Conservation (phyloP, 1,140 invertebrate species). For the Calycopis cecrops region DNA sequence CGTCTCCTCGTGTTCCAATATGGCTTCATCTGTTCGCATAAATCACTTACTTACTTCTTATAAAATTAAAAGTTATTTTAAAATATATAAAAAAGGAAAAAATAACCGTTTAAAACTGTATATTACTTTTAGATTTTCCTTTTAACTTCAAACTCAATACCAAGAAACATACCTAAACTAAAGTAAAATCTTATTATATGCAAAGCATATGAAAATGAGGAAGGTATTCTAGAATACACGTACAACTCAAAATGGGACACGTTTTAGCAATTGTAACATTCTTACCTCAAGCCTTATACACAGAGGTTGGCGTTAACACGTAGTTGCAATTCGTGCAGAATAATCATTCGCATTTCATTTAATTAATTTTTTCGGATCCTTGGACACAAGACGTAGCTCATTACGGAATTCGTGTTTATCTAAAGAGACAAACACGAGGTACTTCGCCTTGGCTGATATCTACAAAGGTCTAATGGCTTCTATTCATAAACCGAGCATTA, state of each 20-base stretch:
- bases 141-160: background rate
- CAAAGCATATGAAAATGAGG: constrained; percentile 8
- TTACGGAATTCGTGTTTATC: constrained; percentile 19
- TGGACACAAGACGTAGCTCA: constrained; percentile 31
- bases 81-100: too few species aligned
- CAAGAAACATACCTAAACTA: background rate
- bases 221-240: constrained; percentile 8
- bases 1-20: too few species aligned
- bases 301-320: constrained; percentile 30
- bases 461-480: too few species aligned
- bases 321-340: constrained; percentile 37
- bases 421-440: background rate
- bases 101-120: too few species aligned
- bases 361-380: constrained; percentile 49
- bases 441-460: too few species aligned
- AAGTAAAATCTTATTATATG: background rate
- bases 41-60: too few species aligned
- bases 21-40: too few species aligned
- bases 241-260: constrained; percentile 16
- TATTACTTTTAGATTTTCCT: too few species aligned
- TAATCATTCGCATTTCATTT: constrained; percentile 47
- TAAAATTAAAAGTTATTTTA: too few species aligned
- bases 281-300: constrained; percentile 18
- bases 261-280: constrained; percentile 33
- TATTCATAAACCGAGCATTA: too few species aligned